Conservation (phyloP, 2,888 invertebrate genomes). For the Amaurobius ferox region DNA sequence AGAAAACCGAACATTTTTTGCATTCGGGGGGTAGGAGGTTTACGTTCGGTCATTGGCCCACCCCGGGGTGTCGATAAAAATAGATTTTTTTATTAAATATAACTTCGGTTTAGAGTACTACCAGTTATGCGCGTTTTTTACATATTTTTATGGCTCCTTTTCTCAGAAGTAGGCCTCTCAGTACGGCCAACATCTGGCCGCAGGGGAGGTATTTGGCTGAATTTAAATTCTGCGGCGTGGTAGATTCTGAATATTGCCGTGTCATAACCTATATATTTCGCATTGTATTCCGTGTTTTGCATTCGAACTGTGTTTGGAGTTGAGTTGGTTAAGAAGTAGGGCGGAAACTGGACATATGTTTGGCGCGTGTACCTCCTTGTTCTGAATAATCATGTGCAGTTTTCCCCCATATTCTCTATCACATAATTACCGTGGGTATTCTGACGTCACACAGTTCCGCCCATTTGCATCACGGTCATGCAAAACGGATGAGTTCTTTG, state of each 20-base stretch:
- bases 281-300: slow-evolving; percentile 36
- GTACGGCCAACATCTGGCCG: slow-evolving; percentile 36
- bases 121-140: background rate
- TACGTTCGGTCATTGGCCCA: slow-evolving; percentile 58
- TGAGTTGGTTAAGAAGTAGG: background rate
- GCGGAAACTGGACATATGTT: slow-evolving; percentile 45
- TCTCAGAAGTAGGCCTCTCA: slow-evolving; percentile 41
- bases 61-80: slow-evolving; percentile 12
- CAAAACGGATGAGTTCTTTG: too few species aligned
- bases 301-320: background rate
- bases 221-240: slow-evolving; percentile 44
- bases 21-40: background rate
- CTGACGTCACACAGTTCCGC: too few species aligned
- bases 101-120: background rate
- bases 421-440: too few species aligned
- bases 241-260: slow-evolving; percentile 37
- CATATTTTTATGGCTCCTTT: slow-evolving; percentile 4
- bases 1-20: slow-evolving; percentile 17
- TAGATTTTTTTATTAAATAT: background rate
- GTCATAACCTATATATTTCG: slow-evolving; percentile 57
- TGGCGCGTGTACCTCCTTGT: slow-evolving; percentile 7
- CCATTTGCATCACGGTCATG: too few species aligned
- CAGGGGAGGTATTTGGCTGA: slow-evolving; percentile 6
- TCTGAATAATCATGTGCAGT: background rate
- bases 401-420: too few species aligned